A percentile compares a stretch with the other conserved stretches of the same genome.
Evolutionary conservation across 92 coral and sea anemone species (phyloP).

Genomic region (Isaurus tuberculatus): DNA sequence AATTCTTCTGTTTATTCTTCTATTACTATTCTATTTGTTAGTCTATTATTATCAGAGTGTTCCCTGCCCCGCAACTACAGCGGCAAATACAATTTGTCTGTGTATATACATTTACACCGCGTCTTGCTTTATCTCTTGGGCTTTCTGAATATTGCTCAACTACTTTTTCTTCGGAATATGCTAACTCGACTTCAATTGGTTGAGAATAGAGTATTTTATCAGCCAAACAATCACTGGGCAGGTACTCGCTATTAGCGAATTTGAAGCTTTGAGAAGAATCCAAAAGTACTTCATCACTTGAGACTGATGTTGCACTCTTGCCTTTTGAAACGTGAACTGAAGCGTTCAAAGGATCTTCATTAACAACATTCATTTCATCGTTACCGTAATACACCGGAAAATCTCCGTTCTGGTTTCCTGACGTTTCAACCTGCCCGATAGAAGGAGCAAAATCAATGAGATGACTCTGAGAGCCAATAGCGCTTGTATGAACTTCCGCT

Average conservation of each 20-base stretch:
- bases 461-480: background rate
- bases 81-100: slow-evolving; percentile 30
- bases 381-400: background rate
- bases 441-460: slow-evolving; percentile 10
- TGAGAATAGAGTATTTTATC: background rate
- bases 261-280: background rate
- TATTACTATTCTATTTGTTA: too few species aligned
- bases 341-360: background rate
- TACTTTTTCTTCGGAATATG: background rate
- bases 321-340: background rate
- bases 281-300: background rate
- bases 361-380: background rate
- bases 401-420: background rate
- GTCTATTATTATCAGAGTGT: too few species aligned
- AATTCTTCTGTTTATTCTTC: too few species aligned
- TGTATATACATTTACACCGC: background rate
- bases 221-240: background rate
- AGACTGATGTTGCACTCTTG: background rate
- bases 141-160: background rate
- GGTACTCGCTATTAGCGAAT: background rate
- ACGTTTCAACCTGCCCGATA: background rate
- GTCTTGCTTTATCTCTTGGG: background rate
- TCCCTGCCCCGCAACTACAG: slow-evolving; percentile 30
- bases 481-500: background rate
- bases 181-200: background rate